Percentiles rank a stretch among this genome's conserved stretches.
These are phyloP conservation scores for Synergus gifuensis DNA, from an alignment of 2,888 invertebrate species.

Conservation along the genomic window DNA sequence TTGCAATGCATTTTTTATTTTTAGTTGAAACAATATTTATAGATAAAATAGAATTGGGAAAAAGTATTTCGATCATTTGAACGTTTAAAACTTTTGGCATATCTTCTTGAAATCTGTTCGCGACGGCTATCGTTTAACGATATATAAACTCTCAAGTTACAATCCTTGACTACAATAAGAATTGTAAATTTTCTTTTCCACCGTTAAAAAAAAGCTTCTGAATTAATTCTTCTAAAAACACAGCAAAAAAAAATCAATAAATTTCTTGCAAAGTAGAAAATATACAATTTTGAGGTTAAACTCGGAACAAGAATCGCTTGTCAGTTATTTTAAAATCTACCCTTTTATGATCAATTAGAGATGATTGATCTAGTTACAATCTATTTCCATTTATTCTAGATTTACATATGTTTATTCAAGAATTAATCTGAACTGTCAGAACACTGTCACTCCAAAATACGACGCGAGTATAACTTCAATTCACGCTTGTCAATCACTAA, in stretches of 20 bases:
- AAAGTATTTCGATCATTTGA: no score
- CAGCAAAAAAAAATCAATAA: not conserved
- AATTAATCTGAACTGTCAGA: not conserved
- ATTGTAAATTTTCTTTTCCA: not conserved
- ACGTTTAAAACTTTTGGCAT: no score
- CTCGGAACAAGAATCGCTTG: not conserved
- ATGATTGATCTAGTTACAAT: not conserved
- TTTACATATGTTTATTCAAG: not conserved
- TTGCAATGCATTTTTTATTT: no score
- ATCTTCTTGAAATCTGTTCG: constrained; percentile 41
- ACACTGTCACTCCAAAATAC: not conserved
- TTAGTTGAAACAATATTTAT: no score
- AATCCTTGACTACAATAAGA: not conserved
- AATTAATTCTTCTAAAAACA: not conserved
- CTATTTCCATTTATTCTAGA: not conserved
- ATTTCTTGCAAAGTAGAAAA: not conserved
- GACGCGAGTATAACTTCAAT: not conserved
- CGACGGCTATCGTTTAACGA: not conserved
- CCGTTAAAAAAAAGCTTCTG: not conserved
- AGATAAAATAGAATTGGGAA: no score
- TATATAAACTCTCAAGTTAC: not conserved
- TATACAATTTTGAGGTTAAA: not conserved
- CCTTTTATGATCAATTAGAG: not conserved
- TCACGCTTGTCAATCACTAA: not conserved
- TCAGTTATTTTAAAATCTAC: not conserved